Conservation (phyloP, 2,888 invertebrate genomes). For the Micoletzkya japonica region DNA sequence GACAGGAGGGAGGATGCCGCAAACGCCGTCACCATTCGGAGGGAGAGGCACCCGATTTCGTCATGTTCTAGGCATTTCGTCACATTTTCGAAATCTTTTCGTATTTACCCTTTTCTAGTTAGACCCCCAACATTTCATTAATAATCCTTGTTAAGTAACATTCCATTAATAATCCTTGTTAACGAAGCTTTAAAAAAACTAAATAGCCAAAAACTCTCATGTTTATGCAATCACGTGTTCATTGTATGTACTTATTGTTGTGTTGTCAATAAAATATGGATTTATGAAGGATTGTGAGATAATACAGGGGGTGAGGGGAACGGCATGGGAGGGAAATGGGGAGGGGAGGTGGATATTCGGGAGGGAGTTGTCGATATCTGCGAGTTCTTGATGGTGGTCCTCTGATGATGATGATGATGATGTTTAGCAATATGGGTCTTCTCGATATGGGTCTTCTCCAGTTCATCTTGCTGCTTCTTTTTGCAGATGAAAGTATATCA, state of each 20-base stretch:
- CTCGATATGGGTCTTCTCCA: too few relatives aligned
- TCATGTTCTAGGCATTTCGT: not conserved
- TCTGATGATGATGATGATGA: not conserved
- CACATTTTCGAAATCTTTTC: not conserved
- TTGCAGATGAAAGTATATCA: too few relatives aligned
- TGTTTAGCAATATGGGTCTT: too few relatives aligned
- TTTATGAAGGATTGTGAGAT: not conserved
- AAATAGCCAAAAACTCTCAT: not conserved
- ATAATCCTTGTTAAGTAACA: not conserved
- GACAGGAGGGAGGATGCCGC: not conserved
- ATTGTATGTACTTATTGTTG: not conserved
- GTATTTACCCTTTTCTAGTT: not conserved
- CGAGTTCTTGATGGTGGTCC: not conserved
- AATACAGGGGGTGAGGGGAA: not conserved
- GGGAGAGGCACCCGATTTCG: not conserved
- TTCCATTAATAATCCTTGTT: too few relatives aligned
- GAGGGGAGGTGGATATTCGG: not conserved
- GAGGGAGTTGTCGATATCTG: not conserved
- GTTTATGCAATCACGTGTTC: too few relatives aligned
- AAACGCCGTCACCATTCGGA: not conserved
- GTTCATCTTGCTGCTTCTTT: too few relatives aligned
- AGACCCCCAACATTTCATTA: not conserved
- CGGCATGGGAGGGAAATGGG: not conserved
- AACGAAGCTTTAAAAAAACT: not conserved
- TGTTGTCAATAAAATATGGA: not conserved